Base-by-base conservation (phyloP, 1,140 invertebrate genomes). In the Rhynchophorus ferrugineus region DNA sequence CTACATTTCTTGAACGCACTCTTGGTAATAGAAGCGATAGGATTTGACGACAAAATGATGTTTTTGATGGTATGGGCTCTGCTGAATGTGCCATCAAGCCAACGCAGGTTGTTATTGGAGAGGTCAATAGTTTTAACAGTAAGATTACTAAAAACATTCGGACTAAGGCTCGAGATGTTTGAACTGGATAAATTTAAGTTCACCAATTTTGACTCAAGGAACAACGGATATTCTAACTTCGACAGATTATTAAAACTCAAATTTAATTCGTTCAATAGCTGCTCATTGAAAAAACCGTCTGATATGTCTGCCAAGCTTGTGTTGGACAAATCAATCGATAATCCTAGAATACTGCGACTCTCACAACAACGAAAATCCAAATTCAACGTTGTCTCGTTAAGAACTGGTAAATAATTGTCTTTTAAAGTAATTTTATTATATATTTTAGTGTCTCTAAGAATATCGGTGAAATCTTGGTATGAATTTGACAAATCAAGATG, bases 241-340 rank as follows among this genome's bases (percentile, higher is more conserved):
- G 21, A 5, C 13, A 49, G 39, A 49, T 43, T 49, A n/a, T 49
- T 49, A 43, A 24, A 18, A 43, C 48, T 49, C 3, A 49, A 18
- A 37, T 49, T 34, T 2, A 49, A 2, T 9, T 17, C 13, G 20
- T 34, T 34, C 3, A 49, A 49, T 8, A 13, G 7, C 3, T 19
- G 18, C 8, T 3, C 8, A 43, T 14, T 49, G 14, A 49, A 42
- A 17, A 19, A 33, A 1, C 11, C n/a, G 6, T 21, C 9, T 24
- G 48, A 49, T 3, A 49, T 49, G 14, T 34, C 5, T 16, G 7
- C 8, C 6, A 49, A 34, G 3, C 16, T 33, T n/a, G 39, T 13
- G 21, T 35, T 21, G 9, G 48, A 41, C 14, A 49, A 33, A 20
- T 49, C 48, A 2, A 49, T 2, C 2, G 38, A 41, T 2, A 41